Base-by-base conservation (phyloP, 2,888 invertebrate species). In the Pseudococcus longispinus region DNA sequence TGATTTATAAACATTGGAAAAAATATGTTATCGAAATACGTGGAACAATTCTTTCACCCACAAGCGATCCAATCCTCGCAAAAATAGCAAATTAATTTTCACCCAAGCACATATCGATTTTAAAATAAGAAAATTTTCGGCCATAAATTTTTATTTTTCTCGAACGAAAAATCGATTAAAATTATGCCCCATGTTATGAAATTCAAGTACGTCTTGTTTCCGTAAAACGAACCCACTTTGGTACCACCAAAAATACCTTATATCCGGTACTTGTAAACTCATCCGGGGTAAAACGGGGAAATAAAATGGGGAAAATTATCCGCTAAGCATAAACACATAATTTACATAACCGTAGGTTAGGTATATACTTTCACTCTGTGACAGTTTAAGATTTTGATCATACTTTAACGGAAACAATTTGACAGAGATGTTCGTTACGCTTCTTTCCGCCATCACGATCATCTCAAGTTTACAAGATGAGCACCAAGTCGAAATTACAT, bases 1-100 rank as follows among this genome's bases (percentile, higher is more conserved):
- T 80, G 77, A 80, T 80, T 80, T 80, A 80, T 80, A 80, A 80
- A 42, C 37, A 80, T 80, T 80, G 77, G 42, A 80, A 80, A 32
- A 42, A 80, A 80, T 42, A 15, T 42, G 77, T 80, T 80, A 37
- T 80, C 42, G 70, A 70, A 70, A 32, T 70, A 70, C 29, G 29
- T 18, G 18, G 32, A 70, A 29, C 8, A 9, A 70, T 70, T 70
- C 70, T 70, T 29, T 70, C 23, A 23, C 60, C 70, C 1, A 32
- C 32, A 5, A 6, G 70, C 2, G 26, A 70, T 70, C 20, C 70
- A 29, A 70, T 70, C 70, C 9, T 15, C 8, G 26, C 65, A 65
- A 65, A 65, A 65, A 65, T 70, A 29, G 70, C 2, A 29, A 29
- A 70, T 65, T 65, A 65, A 65, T 70, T 70, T 29, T 70, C 18